A percentile compares a stretch with the other conserved stretches of the same genome.
These are phyloP conservation scores for Drosophila nr. perissopoda DNA, from an alignment of 2,888 invertebrate genomes.

Conservation along the genomic window DNA sequence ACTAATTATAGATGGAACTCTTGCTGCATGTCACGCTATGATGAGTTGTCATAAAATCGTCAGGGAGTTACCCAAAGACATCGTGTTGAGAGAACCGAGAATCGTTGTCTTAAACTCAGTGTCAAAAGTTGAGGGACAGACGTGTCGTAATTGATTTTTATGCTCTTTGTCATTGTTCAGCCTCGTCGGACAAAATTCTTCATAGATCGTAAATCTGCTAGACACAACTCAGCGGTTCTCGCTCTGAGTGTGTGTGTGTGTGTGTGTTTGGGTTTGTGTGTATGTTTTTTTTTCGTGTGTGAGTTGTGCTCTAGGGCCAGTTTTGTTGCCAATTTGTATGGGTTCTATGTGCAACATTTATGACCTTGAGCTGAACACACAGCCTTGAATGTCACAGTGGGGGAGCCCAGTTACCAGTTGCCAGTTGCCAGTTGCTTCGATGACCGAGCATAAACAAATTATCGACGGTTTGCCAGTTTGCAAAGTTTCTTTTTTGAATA, in stretches of 20 bases:
- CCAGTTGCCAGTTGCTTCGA: slow-evolving; percentile 27
- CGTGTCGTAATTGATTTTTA: slow-evolving; percentile 81
- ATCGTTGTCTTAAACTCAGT: slow-evolving; percentile 30
- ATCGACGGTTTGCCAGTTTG: slow-evolving; percentile 61
- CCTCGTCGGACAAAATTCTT: slow-evolving; percentile 43
- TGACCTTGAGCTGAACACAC: slow-evolving; percentile 57
- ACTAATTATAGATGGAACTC: slow-evolving; percentile 79
- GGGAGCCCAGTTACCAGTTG: slow-evolving; percentile 10
- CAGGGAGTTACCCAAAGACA: slow-evolving; percentile 36
- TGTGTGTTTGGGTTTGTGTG: neutral
- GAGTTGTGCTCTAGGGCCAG: slow-evolving; percentile 23
- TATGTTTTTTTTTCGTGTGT: neutral
- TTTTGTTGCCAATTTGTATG: slow-evolving; percentile 67
- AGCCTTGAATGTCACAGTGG: slow-evolving; percentile 55
- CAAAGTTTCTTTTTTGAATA: slow-evolving; percentile 11
- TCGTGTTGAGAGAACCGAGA: slow-evolving; percentile 3
- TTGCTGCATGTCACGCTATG: slow-evolving; percentile 75
- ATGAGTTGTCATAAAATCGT: slow-evolving; percentile 82
- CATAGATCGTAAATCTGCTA: slow-evolving; percentile 70
- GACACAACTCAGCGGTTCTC: slow-evolving; percentile 15
- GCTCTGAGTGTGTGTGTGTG: slow-evolving; percentile 1
- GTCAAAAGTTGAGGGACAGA: slow-evolving; percentile 76
- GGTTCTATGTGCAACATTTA: slow-evolving; percentile 53
- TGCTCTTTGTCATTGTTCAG: slow-evolving; percentile 71
- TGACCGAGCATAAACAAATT: slow-evolving; percentile 73